A percentile compares a stretch with the other conserved stretches of the same genome.
Conservation (phyloP, 2,888 invertebrate species). For the Artemia sp. region DNA sequence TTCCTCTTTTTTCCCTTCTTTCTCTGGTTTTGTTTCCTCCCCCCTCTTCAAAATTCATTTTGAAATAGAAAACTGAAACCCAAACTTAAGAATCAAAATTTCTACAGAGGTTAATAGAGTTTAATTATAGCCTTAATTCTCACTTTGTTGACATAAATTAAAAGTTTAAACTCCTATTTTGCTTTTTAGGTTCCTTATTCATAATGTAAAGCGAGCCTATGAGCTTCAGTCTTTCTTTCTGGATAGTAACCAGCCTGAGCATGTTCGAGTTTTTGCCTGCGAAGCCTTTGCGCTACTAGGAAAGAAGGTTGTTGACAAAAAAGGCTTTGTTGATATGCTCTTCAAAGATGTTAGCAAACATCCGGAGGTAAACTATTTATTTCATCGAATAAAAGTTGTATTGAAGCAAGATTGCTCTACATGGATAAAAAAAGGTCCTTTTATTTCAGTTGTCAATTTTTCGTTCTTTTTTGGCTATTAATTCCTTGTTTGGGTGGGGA, state of each 20-base stretch:
- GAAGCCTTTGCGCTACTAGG: slow-evolving; percentile 91
- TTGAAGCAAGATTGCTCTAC: too few species aligned
- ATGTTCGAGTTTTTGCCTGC: slow-evolving; percentile 80
- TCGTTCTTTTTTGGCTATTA: too few species aligned
- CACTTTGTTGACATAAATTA: neutral
- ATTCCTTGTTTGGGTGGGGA: too few species aligned
- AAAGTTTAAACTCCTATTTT: neutral
- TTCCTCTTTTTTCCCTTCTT: too few species aligned
- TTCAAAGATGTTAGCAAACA: slow-evolving; percentile 47
- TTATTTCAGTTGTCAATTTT: too few species aligned
- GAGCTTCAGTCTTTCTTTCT: slow-evolving; percentile 42
- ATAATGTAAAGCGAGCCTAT: slow-evolving; percentile 19
- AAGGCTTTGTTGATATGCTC: slow-evolving; percentile 50
- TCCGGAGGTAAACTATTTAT: slow-evolving; percentile 44
- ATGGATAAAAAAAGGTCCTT: too few species aligned
- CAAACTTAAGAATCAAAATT: slow-evolving; percentile 22
- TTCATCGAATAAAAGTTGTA: too few species aligned
- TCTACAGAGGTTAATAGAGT: neutral
- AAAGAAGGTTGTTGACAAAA: slow-evolving; percentile 63
- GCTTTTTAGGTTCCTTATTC: slow-evolving; percentile 15
- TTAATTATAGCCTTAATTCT: too few species aligned
- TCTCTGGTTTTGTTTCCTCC: too few species aligned
- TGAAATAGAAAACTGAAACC: slow-evolving; percentile 40
- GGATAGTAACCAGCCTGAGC: slow-evolving; percentile 55
- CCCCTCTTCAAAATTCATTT: too few species aligned